Evolutionary conservation across 23 tunicate species (phyloP).

Genomic region (Corella eumyota): DNA sequence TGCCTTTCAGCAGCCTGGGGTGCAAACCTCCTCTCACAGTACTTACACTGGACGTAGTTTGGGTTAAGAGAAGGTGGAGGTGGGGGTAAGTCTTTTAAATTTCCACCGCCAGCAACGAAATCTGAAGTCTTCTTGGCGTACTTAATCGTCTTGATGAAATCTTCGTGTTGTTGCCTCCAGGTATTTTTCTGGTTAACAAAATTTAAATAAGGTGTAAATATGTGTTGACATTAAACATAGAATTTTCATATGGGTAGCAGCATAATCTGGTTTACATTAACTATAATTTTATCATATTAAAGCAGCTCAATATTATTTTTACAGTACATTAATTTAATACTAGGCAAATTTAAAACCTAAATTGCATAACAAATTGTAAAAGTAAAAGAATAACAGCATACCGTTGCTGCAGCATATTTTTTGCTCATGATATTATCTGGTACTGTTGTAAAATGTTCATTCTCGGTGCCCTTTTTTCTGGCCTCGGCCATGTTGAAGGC

Average conservation of each 20-base stretch:
- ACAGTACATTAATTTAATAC: too few relatives aligned
- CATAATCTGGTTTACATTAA: too few relatives aligned
- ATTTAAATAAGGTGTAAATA: too few relatives aligned
- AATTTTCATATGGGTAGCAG: too few relatives aligned
- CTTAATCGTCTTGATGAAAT: constrained; percentile 68
- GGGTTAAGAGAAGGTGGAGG: constrained; percentile 77
- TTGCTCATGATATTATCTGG: too few relatives aligned
- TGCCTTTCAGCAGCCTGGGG: constrained; percentile 87
- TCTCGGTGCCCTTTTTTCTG: constrained; percentile 77
- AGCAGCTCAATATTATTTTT: too few relatives aligned
- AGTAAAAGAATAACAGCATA: too few relatives aligned
- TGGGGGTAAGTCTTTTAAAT: constrained; percentile 65
- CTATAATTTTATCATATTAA: too few relatives aligned
- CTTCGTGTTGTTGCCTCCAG: constrained; percentile 84
- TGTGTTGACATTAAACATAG: not conserved
- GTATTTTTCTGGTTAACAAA: constrained; percentile 30
- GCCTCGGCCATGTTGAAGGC: constrained; percentile 80
- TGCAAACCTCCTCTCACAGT: constrained; percentile 78
- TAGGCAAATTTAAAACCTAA: too few relatives aligned
- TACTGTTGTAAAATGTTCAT: constrained; percentile 34
- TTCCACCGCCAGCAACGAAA: constrained; percentile 64
- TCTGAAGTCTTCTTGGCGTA: constrained; percentile 44
- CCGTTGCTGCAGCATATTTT: too few relatives aligned
- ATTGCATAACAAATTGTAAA: too few relatives aligned
- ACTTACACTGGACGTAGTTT: constrained; percentile 70